Conservation (phyloP, 2,113 vertebrate species). For the Melozone crissalis region DNA sequence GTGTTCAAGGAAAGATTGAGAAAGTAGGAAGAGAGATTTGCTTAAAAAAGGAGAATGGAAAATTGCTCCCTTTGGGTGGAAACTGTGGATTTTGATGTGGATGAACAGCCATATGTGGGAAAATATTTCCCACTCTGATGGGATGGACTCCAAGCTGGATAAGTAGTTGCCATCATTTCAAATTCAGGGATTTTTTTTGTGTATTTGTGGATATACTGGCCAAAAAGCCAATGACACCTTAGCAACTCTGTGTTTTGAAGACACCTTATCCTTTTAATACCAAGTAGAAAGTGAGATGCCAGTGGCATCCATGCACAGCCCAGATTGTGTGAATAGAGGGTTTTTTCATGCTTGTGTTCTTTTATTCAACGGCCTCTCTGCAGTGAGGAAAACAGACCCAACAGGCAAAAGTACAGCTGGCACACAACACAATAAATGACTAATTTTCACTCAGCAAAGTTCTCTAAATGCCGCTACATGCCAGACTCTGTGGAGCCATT, state of each 20-base stretch:
- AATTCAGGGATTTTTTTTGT: neutral
- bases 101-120: neutral
- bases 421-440: constrained; percentile 57
- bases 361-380: constrained; percentile 31
- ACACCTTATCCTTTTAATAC: neutral
- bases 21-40: neutral
- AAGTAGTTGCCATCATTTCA: neutral
- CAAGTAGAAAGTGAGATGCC: neutral
- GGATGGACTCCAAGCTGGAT: neutral
- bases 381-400: constrained; percentile 52
- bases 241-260: neutral
- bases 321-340: neutral
- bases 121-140: neutral
- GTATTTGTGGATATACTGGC: neutral
- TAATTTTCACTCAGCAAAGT: constrained; percentile 59
- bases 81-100: neutral
- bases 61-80: neutral
- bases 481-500: constrained; percentile 61
- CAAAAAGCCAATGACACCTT: neutral
- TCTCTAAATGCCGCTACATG: neutral
- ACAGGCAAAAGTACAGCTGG: constrained; percentile 67
- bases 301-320: neutral
- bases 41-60: neutral
- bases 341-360: constrained; percentile 24
- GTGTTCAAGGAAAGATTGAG: neutral